Evolutionary conservation across 2,888 invertebrate species (phyloP), one percentile per base, ranked within the genome.

Genomic region (Autographa pulchrina): DNA sequence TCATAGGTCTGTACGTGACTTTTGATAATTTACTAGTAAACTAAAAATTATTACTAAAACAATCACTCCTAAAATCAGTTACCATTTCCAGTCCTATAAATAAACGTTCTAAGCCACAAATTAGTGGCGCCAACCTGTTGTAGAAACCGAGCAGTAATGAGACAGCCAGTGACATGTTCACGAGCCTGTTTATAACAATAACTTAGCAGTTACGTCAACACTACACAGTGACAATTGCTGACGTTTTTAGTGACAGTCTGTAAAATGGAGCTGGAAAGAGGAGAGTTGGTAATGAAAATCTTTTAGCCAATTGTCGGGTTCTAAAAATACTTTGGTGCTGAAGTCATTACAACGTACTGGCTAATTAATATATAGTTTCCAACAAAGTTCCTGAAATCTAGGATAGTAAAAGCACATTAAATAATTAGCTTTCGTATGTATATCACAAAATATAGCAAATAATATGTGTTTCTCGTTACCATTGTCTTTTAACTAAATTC

Each of bases 41-140:
- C 38, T 11, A 38, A 38, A 11, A 38, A 11, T 38, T 11, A 38
- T 11, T 38, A 0, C 38, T 38, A 11, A 48, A n/a, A n/a, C 48
- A 48, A 43, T 16, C 16, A 0, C 43, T 43, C 43, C 16, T 16
- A 43, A 43, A 48, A 16, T n/a, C 14, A 43, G 43, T 16, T 43
- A 13, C 16, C 8, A 64, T 14, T 66, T 3, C 25, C 75, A 78
- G 48, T 83, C 82, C 79, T 82, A 58, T 8, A 54, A 16, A 25
- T 3, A 25, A 69, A 38, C 41, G 18, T 65, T 65, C 61, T 64
- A 43, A 38, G 43, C 75, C 75, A 83, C 80, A 81, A 81, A 83
- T 81, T 81, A 79, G 77, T 83, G 83, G 75, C 67, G 72, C 62
- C 74, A 83, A 81, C 83, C 72, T 79, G 83, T 80, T 76, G 72